phyloP scores from a whole-genome alignment of 2,888 invertebrate genomes.

The Frankliniella fusca region DNA sequence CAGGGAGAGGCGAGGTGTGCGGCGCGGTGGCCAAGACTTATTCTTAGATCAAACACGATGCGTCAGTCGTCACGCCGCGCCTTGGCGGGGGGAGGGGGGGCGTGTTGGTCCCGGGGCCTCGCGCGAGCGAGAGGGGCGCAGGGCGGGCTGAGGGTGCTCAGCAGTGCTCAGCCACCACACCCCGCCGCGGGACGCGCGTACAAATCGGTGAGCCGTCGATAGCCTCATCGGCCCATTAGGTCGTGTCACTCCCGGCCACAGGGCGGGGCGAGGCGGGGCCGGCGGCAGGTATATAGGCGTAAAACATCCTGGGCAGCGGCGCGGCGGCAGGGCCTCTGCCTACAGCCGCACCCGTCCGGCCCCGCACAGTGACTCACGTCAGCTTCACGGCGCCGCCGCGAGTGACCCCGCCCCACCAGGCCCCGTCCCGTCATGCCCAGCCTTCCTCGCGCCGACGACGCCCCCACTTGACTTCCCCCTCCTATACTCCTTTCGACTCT shows the following conservation, averaged over 20 bases:
- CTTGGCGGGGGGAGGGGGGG: constrained; percentile 44
- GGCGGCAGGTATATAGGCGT: background rate
- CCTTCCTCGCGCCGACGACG: background rate
- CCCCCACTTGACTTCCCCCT: background rate
- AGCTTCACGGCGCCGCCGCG: constrained; percentile 48
- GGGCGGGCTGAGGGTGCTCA: background rate
- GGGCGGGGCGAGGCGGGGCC: too few species aligned
- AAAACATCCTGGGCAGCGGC: background rate
- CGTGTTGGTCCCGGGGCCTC: background rate
- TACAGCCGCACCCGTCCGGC: constrained; percentile 44
- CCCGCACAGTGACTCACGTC: constrained; percentile 47
- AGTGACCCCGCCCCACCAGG: constrained; percentile 49
- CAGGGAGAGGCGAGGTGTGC: constrained; percentile 2
- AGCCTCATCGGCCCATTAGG: too few species aligned
- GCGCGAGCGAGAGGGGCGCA: background rate
- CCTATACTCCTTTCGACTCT: background rate
- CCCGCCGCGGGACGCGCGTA: background rate
- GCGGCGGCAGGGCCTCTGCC: constrained; percentile 60
- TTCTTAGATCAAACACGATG: constrained; percentile 40
- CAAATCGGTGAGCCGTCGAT: too few species aligned
- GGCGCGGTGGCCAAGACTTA: constrained; percentile 41
- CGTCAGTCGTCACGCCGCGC: constrained; percentile 39
- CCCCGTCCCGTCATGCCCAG: constrained; percentile 47
- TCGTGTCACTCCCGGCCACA: too few species aligned
- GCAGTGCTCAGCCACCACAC: background rate